phyloP scores from a whole-genome alignment of 2,113 vertebrate genomes.

The Onychorhynchus coronatus region DNA sequence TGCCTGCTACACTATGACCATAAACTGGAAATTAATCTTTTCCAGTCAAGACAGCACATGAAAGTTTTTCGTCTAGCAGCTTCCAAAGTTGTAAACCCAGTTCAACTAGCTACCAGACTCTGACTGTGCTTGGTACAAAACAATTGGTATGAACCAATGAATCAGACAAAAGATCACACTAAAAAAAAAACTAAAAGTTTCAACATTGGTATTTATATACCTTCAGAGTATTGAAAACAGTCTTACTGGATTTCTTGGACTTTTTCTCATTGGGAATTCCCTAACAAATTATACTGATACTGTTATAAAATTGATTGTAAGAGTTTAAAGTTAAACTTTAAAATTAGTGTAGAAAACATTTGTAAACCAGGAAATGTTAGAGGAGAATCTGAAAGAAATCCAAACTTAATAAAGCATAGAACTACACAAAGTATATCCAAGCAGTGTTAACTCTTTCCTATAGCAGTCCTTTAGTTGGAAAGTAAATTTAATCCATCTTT shows the following conservation, averaged over 20 bases:
- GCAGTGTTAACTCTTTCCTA: conserved; percentile 18
- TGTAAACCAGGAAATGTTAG: background rate
- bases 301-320: background rate
- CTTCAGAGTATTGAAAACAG: background rate
- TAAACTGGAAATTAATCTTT: conserved; percentile 17
- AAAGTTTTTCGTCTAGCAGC: background rate
- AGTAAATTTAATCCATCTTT: background rate
- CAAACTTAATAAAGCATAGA: background rate
- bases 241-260: background rate
- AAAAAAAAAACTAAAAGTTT: conserved; percentile 44
- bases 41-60: conserved; percentile 58
- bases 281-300: background rate
- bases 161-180: conserved; percentile 38
- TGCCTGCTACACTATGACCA: conserved; percentile 22
- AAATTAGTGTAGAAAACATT: conserved; percentile 1
- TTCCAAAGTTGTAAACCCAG: conserved; percentile 57
- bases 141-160: background rate
- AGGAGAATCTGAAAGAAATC: conserved; percentile 28
- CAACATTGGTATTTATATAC: background rate
- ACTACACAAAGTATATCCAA: background rate
- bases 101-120: conserved; percentile 39
- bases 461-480: background rate
- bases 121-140: background rate
- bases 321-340: conserved; percentile 7
- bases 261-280: background rate